Evolutionary conservation across 2,888 invertebrate species (phyloP).

Genomic region (Chrysolina haemoptera): DNA sequence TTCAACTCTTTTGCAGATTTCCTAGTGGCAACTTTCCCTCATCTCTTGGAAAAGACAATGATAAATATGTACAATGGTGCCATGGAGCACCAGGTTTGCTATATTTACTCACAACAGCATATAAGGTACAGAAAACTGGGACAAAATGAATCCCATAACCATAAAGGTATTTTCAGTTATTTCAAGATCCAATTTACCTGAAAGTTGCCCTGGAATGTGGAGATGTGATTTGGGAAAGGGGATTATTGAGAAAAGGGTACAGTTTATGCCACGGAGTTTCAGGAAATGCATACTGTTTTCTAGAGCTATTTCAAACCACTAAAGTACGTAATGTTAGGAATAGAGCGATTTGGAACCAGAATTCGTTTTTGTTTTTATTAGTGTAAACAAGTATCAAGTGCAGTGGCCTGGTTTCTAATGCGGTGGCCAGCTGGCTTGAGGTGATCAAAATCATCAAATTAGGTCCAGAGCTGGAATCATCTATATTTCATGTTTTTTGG

Average conservation of each 20-base stretch:
- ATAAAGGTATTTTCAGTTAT: conserved; percentile 73
- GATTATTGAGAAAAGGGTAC: conserved; percentile 86
- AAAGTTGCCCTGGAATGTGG: conserved; percentile 80
- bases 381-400: too few relatives aligned
- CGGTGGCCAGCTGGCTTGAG: too few relatives aligned
- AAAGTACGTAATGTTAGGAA: conserved; percentile 71
- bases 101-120: conserved; percentile 78
- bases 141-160: conserved; percentile 23
- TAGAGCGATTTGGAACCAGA: too few relatives aligned
- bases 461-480: too few relatives aligned
- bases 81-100: conserved; percentile 94
- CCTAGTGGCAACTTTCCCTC: conserved; percentile 84
- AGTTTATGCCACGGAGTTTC: conserved; percentile 91
- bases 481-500: too few relatives aligned
- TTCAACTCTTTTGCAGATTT: conserved; percentile 62
- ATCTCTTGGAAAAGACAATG: conserved; percentile 78
- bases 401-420: too few relatives aligned
- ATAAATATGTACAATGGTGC: conserved; percentile 92
- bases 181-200: conserved; percentile 79
- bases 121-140: conserved; percentile 71
- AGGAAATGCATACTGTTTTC: conserved; percentile 89
- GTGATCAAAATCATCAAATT: too few relatives aligned
- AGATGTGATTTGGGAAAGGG: conserved; percentile 86
- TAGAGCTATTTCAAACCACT: conserved; percentile 84
- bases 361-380: too few relatives aligned